Evolutionary conservation across 2,888 invertebrate species (phyloP).

Genomic region (Oegoconia quadripuncta): DNA sequence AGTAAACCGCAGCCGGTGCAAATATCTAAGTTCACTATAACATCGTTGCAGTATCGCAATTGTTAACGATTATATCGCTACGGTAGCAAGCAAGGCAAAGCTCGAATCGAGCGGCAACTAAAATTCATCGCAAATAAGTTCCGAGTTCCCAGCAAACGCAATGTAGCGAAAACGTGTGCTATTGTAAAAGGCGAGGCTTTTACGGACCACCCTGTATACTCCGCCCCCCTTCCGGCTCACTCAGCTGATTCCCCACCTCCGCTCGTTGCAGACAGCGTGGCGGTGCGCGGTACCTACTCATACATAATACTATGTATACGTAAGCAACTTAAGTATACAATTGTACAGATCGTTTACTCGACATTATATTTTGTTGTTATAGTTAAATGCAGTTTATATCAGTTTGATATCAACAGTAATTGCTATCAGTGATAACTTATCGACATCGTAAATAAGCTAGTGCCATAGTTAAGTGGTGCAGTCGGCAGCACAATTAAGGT

Average conservation of each 20-base stretch:
- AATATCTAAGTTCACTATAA: too few species aligned
- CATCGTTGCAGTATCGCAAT: too few species aligned
- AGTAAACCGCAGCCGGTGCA: too few species aligned
- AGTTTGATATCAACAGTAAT: too few species aligned
- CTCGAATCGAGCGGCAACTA: constrained; percentile 42
- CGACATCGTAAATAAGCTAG: too few species aligned
- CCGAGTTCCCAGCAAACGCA: constrained; percentile 45
- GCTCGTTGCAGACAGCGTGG: constrained; percentile 23
- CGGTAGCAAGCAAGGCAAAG: constrained; percentile 21
- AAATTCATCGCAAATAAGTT: constrained; percentile 60
- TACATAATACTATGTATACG: constrained; percentile 16
- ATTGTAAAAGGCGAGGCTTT: constrained; percentile 53
- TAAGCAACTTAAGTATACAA: too few species aligned
- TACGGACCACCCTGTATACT: constrained; percentile 27
- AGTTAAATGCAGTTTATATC: too few species aligned
- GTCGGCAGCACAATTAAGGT: too few species aligned
- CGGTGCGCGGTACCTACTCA: constrained; percentile 11
- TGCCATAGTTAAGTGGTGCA: too few species aligned
- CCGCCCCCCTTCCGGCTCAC: constrained; percentile 13
- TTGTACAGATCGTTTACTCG: too few species aligned
- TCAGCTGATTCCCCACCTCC: constrained; percentile 20
- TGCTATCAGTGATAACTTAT: too few species aligned
- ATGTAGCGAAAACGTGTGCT: constrained; percentile 62
- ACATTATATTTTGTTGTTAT: too few species aligned
- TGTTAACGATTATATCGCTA: not conserved